phyloP scores from a whole-genome alignment of 2,113 vertebrate genomes.

The Lethenteron camtschaticum region DNA sequence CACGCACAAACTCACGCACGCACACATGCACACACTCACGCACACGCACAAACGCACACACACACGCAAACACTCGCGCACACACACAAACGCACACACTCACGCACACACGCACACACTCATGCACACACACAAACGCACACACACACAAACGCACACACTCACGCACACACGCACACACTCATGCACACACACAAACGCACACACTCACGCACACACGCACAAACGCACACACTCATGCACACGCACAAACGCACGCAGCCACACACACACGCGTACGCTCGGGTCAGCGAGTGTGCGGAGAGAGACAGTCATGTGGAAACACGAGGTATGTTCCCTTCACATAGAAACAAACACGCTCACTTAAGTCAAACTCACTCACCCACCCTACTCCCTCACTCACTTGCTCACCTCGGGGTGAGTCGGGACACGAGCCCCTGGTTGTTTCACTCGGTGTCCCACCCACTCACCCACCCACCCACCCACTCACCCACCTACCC shows the following conservation, averaged over 20 bases:
- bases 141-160: neutral
- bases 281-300: neutral
- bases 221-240: neutral
- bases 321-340: neutral
- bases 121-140: neutral
- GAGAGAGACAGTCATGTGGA: too few relatives aligned
- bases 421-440: slow-evolving; percentile 43
- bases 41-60: neutral
- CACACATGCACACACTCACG: neutral
- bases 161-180: neutral
- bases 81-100: neutral
- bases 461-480: slow-evolving; percentile 14
- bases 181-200: neutral
- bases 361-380: neutral
- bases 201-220: neutral
- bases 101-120: neutral
- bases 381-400: too few relatives aligned
- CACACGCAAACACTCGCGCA: neutral
- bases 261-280: neutral
- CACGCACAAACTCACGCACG: neutral
- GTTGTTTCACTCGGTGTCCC: slow-evolving; percentile 44
- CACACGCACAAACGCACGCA: neutral
- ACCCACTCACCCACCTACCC: too few relatives aligned
- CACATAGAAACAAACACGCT: neutral
- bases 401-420: slow-evolving; percentile 9